Conservation (phyloP, 1,140 invertebrate genomes). For the Diuraphis noxia region DNA sequence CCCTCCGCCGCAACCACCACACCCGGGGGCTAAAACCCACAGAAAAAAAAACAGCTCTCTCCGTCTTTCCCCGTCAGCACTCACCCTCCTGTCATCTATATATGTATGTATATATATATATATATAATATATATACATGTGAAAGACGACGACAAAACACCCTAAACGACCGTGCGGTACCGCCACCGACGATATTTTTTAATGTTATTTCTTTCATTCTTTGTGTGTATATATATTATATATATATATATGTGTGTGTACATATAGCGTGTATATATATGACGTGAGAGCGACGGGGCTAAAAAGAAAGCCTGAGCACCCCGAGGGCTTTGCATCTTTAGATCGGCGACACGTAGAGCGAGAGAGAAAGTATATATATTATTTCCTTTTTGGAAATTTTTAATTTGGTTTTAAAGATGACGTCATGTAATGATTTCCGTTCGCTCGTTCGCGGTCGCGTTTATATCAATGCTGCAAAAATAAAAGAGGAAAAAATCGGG, state of each 20-base stretch:
- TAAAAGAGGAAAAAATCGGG: background rate
- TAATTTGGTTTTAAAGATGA: constrained; percentile 45
- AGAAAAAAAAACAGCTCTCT: constrained; percentile 36
- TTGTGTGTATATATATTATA: background rate
- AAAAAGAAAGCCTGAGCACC: background rate
- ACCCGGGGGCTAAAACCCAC: constrained; percentile 40
- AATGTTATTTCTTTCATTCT: constrained; percentile 52
- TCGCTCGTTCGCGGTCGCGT: background rate
- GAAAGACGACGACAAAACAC: constrained; percentile 51
- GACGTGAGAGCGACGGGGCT: constrained; percentile 8
- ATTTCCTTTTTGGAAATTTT: constrained; percentile 40
- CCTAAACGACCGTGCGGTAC: constrained; percentile 45
- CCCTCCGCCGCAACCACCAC: background rate
- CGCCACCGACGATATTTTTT: constrained; percentile 32
- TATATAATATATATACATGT: background rate
- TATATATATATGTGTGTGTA: background rate
- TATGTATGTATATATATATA: background rate
- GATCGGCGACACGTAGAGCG: background rate
- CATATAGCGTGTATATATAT: background rate
- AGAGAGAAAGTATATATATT: background rate
- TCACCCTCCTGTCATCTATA: background rate
- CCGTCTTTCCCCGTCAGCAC: background rate
- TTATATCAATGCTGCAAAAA: background rate
- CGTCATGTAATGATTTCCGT: constrained; percentile 34
- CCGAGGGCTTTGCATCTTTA: constrained; percentile 25